These are phyloP conservation scores for Lophochroa leadbeateri DNA, from an alignment of 2,113 vertebrate genomes.

Conservation along the genomic window DNA sequence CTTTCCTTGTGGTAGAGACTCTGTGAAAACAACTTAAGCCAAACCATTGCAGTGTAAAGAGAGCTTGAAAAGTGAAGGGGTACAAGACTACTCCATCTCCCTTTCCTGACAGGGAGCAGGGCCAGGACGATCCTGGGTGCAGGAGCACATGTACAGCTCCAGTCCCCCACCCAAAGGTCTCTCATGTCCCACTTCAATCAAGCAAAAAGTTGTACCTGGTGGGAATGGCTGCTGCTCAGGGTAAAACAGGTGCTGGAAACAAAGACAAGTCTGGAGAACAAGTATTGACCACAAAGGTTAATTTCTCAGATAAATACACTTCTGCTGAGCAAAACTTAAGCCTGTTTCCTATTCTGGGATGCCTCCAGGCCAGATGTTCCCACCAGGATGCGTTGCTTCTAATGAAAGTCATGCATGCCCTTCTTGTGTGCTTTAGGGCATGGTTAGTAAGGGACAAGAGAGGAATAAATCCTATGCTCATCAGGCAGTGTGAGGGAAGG, in stretches of 20 bases:
- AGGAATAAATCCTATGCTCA: neutral
- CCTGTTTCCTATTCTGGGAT: neutral
- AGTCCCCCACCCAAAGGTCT: neutral
- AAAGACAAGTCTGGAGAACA: neutral
- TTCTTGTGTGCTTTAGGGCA: neutral
- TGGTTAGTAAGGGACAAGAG: neutral
- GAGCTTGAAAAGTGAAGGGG: neutral
- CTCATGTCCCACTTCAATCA: neutral
- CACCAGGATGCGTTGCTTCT: neutral
- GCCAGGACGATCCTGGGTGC: neutral
- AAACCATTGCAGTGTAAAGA: neutral
- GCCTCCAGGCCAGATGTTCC: neutral
- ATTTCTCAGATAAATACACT: slow-evolving; percentile 36
- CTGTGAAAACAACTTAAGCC: neutral
- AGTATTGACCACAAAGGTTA: slow-evolving; percentile 26
- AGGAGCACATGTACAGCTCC: neutral
- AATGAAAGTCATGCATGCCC: neutral
- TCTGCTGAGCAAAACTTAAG: neutral
- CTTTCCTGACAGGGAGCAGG: neutral
- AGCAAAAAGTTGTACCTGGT: neutral
- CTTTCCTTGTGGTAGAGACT: neutral
- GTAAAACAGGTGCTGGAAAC: neutral
- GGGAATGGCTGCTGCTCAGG: neutral
- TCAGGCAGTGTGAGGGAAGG: neutral
- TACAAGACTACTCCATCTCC: neutral